Base-by-base conservation (phyloP, 2,113 vertebrate genomes). In the Ia io region DNA sequence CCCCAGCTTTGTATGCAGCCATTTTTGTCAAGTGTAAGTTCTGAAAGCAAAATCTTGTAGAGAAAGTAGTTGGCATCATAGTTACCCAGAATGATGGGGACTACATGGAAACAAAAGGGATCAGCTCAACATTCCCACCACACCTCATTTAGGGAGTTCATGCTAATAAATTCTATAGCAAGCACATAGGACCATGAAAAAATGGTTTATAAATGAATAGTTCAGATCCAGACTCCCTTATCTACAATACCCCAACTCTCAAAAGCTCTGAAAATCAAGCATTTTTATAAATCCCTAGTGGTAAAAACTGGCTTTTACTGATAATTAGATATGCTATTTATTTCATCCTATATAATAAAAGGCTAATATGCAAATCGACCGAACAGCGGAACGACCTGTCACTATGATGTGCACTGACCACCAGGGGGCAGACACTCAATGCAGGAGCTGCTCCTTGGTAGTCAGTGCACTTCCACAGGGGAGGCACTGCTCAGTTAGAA, bases 101-200 rank as follows among this genome's bases (percentile, higher is more conserved):
- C 20, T 16, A 2, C 8, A 2, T 67, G n/a, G 61, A 49, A 44
- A 42, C 14, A 12, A 47, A 51, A 37, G 7, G 12, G 5, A 12
- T 3, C 1, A 30, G 9, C n/a, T 49, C 13, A 13, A 11, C 5
- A 8, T 8, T 47, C 30, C 32, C 37, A 3, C n/a, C 9, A 6
- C 0, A 17, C 4, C 1, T 30, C 30, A 1, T 2, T 59, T 1
- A 6, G 51, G 59, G 9, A 28, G 1, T 22, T n/a, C 0, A 3
- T 16, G 25, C 25, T 1, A 9, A 9, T 0, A 3, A n/a, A 18
- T 44, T 37, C 67, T 7, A 42, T 8, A 47, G 9, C 2, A 2
- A 3, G 3, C 44, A 30, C 0, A 6, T 0, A 47, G 40, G 47
- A 11, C 4, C 23, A 22, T 3, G 32, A 2, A 74, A 59, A 96